Evolutionary conservation across 2,113 vertebrate genomes (phyloP), one percentile per base, ranked within the genome.

Genomic region (Salvelinus alpinus): DNA sequence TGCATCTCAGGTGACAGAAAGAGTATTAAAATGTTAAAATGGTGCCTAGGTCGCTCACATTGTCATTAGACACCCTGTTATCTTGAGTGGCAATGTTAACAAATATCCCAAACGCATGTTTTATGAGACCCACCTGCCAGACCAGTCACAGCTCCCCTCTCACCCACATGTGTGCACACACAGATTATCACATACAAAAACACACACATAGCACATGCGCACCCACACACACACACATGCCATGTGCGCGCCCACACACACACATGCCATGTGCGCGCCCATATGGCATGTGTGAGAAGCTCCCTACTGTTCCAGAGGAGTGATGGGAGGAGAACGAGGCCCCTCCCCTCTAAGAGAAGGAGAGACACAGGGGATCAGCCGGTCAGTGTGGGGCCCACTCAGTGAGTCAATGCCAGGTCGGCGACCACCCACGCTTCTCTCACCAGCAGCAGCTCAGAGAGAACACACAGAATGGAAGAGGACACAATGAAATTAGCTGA

Each of bases 261-360:
- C 34, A 34, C 25, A 70, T 18, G 14, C 68, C 51, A 11, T 38
- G 29, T 7, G 31, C 31, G 31, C 31, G 6, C 31, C 31, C 31
- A 34, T 34, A 34, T 34, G 31, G 6, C 5, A 34, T 34, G 31
- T 34, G 73, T 2, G 3, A 13, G 34, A 44, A 29, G 44, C 62
- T 57, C n/a, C 14, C 64, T 54, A 25, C 18, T 31, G n/a, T 27
- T 44, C 62, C 22, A 71, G 67, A 48, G 59, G 4, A 27, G 25
- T 64, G 34, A 27, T 11, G 34, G 75, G 29, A 16, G 47, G 3
- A 64, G 8, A 65, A 25, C 13, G 4, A 65, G 81, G 86, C 85
- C 85, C 90, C 90, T 84, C 89, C 85, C 89, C 80, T 85, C 1
- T 64, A 59, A 75, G 78, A 65, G 72, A 48, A 60, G 57, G 69